These are phyloP conservation scores for Radopholus similis DNA, from an alignment of 1,140 invertebrate species.

Conservation along the genomic window DNA sequence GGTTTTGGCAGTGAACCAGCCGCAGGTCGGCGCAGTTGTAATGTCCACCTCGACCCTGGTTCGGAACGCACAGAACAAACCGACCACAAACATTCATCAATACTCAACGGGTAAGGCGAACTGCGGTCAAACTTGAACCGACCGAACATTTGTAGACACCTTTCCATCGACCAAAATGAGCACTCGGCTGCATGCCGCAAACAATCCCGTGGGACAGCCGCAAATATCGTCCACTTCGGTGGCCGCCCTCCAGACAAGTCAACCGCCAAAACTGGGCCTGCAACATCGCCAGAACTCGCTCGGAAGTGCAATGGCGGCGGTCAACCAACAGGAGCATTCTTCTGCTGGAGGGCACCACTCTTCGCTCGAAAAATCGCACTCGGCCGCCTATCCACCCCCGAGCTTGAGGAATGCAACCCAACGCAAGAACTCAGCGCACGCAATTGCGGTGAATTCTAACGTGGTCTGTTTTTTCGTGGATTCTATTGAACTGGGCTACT, in stretches of 20 bases:
- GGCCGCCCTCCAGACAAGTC: neutral
- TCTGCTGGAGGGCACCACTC: neutral
- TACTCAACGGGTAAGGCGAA: conserved; percentile 7
- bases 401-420: no score
- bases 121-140: neutral
- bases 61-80: neutral
- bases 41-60: conserved; percentile 24
- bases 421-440: no score
- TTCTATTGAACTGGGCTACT: no score
- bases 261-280: neutral
- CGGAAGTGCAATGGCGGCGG: neutral
- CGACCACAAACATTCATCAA: neutral
- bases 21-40: conserved; percentile 23
- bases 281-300: neutral
- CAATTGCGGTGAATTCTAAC: no score
- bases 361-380: neutral
- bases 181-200: no score
- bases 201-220: no score
- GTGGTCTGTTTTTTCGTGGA: no score
- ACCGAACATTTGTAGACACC: conserved; percentile 1
- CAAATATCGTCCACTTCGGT: conserved; percentile 8
- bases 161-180: conserved; percentile 11
- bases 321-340: no score
- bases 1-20: neutral
- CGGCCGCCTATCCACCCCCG: no score